Conservation (phyloP, 37 sponge, comb jelly and placozoan species). For the Oscarella lobularis region DNA sequence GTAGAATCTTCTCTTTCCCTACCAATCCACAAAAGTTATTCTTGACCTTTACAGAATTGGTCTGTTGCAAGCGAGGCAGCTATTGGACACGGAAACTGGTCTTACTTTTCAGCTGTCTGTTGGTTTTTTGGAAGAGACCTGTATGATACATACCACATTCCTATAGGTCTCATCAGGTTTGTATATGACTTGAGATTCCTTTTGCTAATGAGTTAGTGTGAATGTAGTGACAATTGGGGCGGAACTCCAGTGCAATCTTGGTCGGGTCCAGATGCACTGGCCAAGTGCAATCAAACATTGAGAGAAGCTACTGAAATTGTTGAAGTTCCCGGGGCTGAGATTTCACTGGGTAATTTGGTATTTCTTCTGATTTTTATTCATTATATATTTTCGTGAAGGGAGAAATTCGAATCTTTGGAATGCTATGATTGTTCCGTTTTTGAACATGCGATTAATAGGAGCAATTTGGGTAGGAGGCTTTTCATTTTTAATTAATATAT, state of each 20-base stretch:
- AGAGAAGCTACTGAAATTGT: background rate
- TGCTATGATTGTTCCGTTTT: conserved; percentile 59
- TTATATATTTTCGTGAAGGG: background rate
- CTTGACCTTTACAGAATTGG: conserved; percentile 7
- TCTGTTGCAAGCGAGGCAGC: background rate
- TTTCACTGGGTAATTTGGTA: background rate
- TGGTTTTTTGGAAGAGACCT: conserved; percentile 54
- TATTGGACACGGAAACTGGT: conserved; percentile 17
- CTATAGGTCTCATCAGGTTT: conserved; percentile 6
- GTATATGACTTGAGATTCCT: background rate
- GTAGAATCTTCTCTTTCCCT: no score
- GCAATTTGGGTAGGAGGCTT: conserved; percentile 32
- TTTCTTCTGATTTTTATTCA: background rate
- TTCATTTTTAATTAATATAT: background rate
- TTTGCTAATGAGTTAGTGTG: background rate
- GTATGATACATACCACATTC: conserved; percentile 15
- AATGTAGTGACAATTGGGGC: background rate
- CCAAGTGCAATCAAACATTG: conserved; percentile 2
- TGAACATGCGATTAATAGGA: conserved; percentile 43
- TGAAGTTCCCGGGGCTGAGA: background rate
- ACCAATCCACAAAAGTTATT: no score
- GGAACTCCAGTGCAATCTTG: background rate
- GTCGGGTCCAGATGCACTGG: conserved; percentile 1
- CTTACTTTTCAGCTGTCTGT: conserved; percentile 51
- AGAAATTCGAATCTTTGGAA: conserved; percentile 41